A percentile compares a stretch with the other conserved stretches of the same genome.
Evolutionary conservation across 2,888 invertebrate species (phyloP).

Genomic region (Aethes cnicana): DNA sequence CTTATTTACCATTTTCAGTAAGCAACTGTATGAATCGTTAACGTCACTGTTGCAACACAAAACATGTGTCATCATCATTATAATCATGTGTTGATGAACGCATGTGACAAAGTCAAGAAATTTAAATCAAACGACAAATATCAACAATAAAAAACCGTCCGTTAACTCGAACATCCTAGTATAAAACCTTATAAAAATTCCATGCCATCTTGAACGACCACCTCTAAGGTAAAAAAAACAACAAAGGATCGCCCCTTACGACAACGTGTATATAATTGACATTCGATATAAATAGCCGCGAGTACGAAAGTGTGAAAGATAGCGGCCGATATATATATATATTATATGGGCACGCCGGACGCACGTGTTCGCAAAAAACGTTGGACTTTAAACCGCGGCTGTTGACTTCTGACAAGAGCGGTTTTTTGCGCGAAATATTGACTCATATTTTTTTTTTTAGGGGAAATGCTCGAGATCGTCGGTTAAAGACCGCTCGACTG

Average conservation of each 20-base stretch:
- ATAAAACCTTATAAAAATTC: too few species aligned
- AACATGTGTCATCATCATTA: too few species aligned
- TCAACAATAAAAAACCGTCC: background rate
- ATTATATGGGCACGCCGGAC: constrained; percentile 5
- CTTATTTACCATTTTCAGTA: background rate
- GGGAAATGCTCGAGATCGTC: constrained; percentile 1
- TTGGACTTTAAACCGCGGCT: constrained; percentile 25
- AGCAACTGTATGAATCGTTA: too few species aligned
- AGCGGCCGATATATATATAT: constrained; percentile 1
- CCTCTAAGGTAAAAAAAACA: too few species aligned
- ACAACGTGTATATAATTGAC: background rate
- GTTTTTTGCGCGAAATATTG: constrained; percentile 25
- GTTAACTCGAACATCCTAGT: too few species aligned
- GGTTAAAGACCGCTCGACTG: background rate
- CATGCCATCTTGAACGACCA: too few species aligned
- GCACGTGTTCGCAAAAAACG: constrained; percentile 19
- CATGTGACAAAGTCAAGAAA: too few species aligned
- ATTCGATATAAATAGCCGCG: constrained; percentile 15
- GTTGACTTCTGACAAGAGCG: constrained; percentile 20
- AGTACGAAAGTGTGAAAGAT: constrained; percentile 22
- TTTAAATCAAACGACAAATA: background rate
- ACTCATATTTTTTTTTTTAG: constrained; percentile 17
- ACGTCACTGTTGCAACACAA: too few species aligned
- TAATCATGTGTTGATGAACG: too few species aligned
- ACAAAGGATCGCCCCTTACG: too few species aligned